Evolutionary conservation across 2,797 vertebrate genomes (phyloP), one percentile per base, ranked within the genome.

Genomic region (Discoglossus pictus): DNA sequence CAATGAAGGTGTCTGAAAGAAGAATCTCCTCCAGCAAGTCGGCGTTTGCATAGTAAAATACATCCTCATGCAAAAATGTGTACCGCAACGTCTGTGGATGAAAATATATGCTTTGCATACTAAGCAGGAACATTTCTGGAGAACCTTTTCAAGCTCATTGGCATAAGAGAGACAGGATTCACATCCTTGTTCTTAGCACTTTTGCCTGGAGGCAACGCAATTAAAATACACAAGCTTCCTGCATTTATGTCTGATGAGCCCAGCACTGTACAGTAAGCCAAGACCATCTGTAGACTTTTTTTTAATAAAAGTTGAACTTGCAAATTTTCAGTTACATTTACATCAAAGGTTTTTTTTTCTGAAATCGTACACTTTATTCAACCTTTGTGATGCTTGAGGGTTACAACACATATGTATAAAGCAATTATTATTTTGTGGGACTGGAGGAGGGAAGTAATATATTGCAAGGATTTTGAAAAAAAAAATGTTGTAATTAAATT

Each of bases 21-120:
- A 52, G 58, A 64, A 59, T 64, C 63, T 71, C 38, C 46, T 59
- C 7, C 27, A 59, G 61, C 46, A 64, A 50, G 44, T 44, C 15
- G 7, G 13, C 16, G 64, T 71, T 64, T 71, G 46, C 61, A 71
- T 65, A 71, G 62, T 36, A 59, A 53, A 71, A 71, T 48, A 64
- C 53, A 64, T 71, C 68, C 60, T 58, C 11, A 34, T 58, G 36
- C 44, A 50, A 64, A 70, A 56, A 56, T 17, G 43, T 64, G 68
- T 64, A 53, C 52, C 44, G 31, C 17, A 58, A 56, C 64, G 59
- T 52, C 36, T 44, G 53, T 42, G 27, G 53, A 44, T 71, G 44
- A 55, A 71, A 55, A 43, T 54, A 6, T 46, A 52, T 21, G 61
- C 44, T 65, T 58, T 65, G 68, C 68, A 71, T 71, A 71, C 68